phyloP scores from a whole-genome alignment of 2,888 invertebrate genomes.

The Electrophaes corylata region DNA sequence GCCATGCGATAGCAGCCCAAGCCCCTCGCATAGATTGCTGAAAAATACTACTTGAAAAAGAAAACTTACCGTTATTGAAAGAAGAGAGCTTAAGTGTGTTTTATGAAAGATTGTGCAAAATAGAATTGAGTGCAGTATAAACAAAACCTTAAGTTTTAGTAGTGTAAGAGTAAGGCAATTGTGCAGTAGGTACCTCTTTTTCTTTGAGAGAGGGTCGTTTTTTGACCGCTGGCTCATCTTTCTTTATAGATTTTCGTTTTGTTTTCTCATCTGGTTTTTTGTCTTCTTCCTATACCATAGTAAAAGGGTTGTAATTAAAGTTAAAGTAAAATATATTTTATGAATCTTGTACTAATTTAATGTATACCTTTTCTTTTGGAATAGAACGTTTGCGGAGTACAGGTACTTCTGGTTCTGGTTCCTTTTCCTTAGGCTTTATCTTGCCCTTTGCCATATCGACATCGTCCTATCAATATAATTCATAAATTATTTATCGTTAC shows the following conservation, averaged over 20 bases:
- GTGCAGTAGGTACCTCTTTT: slow-evolving; percentile 72
- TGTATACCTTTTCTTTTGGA: slow-evolving; percentile 73
- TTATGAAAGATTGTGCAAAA: slow-evolving; percentile 31
- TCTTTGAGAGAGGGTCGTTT: slow-evolving; percentile 77
- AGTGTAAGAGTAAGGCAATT: slow-evolving; percentile 38
- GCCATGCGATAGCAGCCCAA: slow-evolving; percentile 53
- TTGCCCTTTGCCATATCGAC: slow-evolving; percentile 76
- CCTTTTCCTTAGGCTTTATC: slow-evolving; percentile 76
- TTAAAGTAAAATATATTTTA: background rate
- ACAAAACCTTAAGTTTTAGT: slow-evolving; percentile 40
- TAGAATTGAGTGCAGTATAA: slow-evolving; percentile 32
- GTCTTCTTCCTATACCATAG: slow-evolving; percentile 68
- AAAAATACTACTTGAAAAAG: slow-evolving; percentile 23
- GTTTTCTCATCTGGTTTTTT: slow-evolving; percentile 76
- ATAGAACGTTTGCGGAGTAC: slow-evolving; percentile 73
- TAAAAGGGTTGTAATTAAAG: slow-evolving; percentile 2
- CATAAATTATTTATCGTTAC: background rate
- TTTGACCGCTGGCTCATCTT: slow-evolving; percentile 71
- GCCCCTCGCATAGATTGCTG: slow-evolving; percentile 40
- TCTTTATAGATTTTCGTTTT: slow-evolving; percentile 68
- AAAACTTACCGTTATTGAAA: slow-evolving; percentile 22
- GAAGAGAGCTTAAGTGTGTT: slow-evolving; percentile 20
- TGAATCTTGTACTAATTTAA: background rate
- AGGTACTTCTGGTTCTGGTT: slow-evolving; percentile 73
- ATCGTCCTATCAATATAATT: slow-evolving; percentile 66